Base-by-base conservation (phyloP, 1,140 invertebrate genomes). In the Neodiprion pinetum region DNA sequence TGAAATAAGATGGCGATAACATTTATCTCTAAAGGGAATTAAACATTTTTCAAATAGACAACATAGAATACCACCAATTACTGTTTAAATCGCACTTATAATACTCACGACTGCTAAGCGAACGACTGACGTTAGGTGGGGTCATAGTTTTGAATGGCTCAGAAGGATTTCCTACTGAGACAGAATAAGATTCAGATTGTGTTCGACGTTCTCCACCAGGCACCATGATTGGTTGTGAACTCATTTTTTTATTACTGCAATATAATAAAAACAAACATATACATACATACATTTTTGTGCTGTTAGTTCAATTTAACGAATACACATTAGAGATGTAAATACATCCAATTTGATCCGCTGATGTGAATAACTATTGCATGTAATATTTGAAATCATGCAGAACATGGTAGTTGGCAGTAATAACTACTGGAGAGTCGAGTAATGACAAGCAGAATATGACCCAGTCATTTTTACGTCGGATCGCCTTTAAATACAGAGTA, bases 151-250 rank as follows among this genome's bases (percentile, higher is more conserved):
- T 89, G 67, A 79, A 80, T 7, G 76, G 72, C 53, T 88, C 86
- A 0, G 77, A 77, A 7, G 81, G 79, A 65, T 79, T 80, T 48
- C 82, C 84, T 75, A 79, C 80, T 53, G 86, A 81, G 66, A 81
- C 74, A 47, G 87, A 85, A 66, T 87, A 84, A 66, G 80, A 76
- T 71, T 88, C 86, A 3, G 83, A 78, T 61, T 82, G 80, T 9
- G 80, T 76, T 67, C 82, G 83, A 14, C 85, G 82, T n/a, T 87
- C 85, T 40, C 83, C 84, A 70, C 83, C 84, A 68, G 87, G 87
- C 48, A 88, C 86, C 76, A 85, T 85, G 67, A 88, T 88, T 28
- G 88, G 84, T 77, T 86, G 85, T 0, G 86, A 86, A 77, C 81
- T 87, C 86, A 87, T 88, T 76, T 77, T 74, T 17, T 72, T 76